Evolutionary conservation across 2,888 invertebrate species (phyloP).

Genomic region (Synanthedon formicaeformis): DNA sequence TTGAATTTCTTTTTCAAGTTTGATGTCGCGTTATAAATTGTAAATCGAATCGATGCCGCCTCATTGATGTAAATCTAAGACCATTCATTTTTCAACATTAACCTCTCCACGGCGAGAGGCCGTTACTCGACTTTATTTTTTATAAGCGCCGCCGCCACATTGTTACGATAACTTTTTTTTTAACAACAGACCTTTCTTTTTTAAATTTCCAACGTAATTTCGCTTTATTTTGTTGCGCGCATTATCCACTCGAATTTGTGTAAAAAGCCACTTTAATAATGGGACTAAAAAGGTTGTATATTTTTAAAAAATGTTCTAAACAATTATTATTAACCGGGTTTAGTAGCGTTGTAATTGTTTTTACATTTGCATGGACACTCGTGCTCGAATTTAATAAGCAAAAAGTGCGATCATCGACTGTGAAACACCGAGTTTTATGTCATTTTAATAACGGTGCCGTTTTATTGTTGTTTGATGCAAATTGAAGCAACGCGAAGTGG

Average conservation of each 20-base stretch:
- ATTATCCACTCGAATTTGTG: no score
- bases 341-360: neutral
- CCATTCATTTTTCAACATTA: conserved; percentile 29
- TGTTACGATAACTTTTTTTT: neutral
- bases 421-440: neutral
- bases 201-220: no score
- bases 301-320: neutral
- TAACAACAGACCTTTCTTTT: neutral
- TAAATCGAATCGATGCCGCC: neutral
- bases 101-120: conserved; percentile 9
- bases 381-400: neutral
- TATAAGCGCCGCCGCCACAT: neutral
- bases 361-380: neutral
- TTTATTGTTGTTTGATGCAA: neutral
- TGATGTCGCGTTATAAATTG: no score
- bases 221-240: no score
- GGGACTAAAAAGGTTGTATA: neutral
- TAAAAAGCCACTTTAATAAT: no score
- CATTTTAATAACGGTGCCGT: neutral
- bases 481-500: neutral
- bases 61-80: conserved; percentile 26
- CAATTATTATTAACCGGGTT: neutral
- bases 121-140: conserved; percentile 10
- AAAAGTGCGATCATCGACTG: neutral
- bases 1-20: no score